Evolutionary conservation across 2,888 invertebrate genomes (phyloP), one percentile per base, ranked within the genome.

Genomic region (Horisme vitalbata): DNA sequence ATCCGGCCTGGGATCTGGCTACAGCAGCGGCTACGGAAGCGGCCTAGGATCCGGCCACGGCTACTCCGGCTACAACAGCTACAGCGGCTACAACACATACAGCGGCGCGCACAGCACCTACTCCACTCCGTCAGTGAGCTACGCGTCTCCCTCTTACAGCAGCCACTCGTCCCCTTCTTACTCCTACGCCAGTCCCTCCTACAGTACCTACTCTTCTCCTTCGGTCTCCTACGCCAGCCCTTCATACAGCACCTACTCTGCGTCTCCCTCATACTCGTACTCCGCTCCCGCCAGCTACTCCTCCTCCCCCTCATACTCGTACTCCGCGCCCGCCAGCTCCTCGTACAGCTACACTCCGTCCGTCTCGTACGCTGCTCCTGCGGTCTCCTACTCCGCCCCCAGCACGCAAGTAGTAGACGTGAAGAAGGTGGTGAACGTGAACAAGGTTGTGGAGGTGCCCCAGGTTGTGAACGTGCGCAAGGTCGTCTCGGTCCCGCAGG

Each of bases 401-500:
- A 13, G 41, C n/a, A 43, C 65, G 0, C 61, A 54, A 5, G 52
- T 69, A 13, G 57, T 69, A 14, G 52, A 63, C 43, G 62, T 69
- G 10, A 66, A 71, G 51, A 74, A 53, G 56, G 66, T 71, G 15
- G 67, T 73, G 41, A 70, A 67, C 62, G 71, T 71, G 14, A 68
- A 71, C 56, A 70, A 64, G 38, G 69, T 67, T 36, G 59, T 75
- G 41, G 54, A 57, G 34, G 72, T 74, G 28, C 75, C 75, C 0
- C 65, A 70, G 45, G 67, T 72, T 8, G 59, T 73, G 45, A 52
- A 54, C 32, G 73, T 75, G 18, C 73, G 63, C 48, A 79, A 72
- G 57, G 62, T 74, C 13, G 69, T 83, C 53, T 72, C 77, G 49
- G 75, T 65, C 30, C 78, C 75, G 27, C 75, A 75, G 56, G 71